Conservation (phyloP, 37 sponge, comb jelly and placozoan species). For the Cliona cf. orientalis region DNA sequence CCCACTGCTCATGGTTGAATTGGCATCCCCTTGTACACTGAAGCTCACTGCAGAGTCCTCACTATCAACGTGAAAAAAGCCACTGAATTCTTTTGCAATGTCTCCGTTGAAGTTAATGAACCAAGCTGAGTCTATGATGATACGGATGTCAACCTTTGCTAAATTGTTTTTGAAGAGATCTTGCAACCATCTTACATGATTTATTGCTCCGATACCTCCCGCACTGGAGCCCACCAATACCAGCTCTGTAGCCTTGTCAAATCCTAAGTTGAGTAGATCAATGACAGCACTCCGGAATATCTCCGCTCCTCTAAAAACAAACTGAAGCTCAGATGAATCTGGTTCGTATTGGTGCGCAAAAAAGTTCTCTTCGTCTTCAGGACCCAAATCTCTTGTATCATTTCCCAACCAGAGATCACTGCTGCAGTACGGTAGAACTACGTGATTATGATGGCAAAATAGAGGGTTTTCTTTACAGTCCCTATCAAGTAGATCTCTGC, state of each 20-base stretch:
- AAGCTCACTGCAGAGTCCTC: too few relatives aligned
- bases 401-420: constrained; percentile 69
- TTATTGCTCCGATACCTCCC: constrained; percentile 84
- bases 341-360: neutral
- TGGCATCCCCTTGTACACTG: too few relatives aligned
- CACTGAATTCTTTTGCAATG: neutral
- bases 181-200: constrained; percentile 61
- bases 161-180: neutral
- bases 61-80: too few relatives aligned
- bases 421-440: constrained; percentile 88
- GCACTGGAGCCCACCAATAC: constrained; percentile 80
- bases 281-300: constrained; percentile 56
- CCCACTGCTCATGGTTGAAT: too few relatives aligned
- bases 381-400: too few relatives aligned
- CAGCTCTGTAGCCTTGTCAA: constrained; percentile 45
- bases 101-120: constrained; percentile 85
- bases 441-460: constrained; percentile 63
- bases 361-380: neutral
- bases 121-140: constrained; percentile 86
- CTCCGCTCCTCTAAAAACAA: constrained; percentile 67
- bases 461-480: constrained; percentile 16
- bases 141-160: neutral
- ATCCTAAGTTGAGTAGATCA: constrained; percentile 31
- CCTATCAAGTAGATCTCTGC: constrained; percentile 52
- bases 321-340: constrained; percentile 26